These are phyloP conservation scores for Tridacna crocea DNA, from an alignment of 2,888 invertebrate genomes.

Conservation along the genomic window DNA sequence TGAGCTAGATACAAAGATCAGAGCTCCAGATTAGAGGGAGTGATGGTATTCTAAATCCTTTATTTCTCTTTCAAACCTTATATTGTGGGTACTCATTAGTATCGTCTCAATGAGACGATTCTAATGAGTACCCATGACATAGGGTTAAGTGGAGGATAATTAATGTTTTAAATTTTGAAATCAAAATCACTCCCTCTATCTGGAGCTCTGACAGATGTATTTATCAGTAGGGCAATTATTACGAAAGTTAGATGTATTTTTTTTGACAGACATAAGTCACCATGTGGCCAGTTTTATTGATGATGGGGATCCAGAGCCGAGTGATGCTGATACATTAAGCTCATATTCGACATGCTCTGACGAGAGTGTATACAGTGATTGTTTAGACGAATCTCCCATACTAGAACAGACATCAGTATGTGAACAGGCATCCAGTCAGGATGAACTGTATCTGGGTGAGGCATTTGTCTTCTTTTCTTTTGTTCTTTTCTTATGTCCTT, in stretches of 20 bases:
- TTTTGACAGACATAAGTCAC: slow-evolving; percentile 34
- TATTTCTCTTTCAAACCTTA: no score
- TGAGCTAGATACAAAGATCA: no score
- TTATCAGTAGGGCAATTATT: no score
- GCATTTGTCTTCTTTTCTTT: neutral
- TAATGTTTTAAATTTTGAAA: no score
- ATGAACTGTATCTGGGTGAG: neutral
- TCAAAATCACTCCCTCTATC: no score
- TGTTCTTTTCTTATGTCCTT: neutral
- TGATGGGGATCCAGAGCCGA: slow-evolving; percentile 36
- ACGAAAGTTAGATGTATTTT: neutral
- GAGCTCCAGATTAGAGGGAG: no score
- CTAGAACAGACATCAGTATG: neutral
- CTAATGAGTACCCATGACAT: no score
- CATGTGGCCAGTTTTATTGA: slow-evolving; percentile 38
- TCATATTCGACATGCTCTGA: slow-evolving; percentile 41
- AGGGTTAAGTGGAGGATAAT: no score
- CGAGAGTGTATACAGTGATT: slow-evolving; percentile 33
- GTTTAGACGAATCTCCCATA: neutral
- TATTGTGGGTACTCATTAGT: no score
- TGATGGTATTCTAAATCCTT: no score
- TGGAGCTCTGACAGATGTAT: no score
- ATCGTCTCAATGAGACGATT: no score
- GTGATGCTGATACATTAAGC: slow-evolving; percentile 55
- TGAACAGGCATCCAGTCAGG: neutral